A percentile compares a stretch with the other conserved stretches of the same genome.
Conservation (phyloP, 1,140 invertebrate genomes). For the Meteorus sp. region DNA sequence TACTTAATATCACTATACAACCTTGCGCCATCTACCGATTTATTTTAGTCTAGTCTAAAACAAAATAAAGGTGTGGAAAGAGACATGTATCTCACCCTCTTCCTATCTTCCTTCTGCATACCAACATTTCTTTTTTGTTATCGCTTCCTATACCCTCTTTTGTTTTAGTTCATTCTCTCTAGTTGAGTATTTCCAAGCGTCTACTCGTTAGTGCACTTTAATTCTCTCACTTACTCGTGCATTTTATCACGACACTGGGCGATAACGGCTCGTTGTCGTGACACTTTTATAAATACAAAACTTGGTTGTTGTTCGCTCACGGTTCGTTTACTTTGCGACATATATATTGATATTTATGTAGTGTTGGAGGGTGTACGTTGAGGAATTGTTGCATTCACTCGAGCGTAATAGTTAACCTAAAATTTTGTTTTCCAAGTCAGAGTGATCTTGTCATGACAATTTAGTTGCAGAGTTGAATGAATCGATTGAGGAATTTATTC, state of each 20-base stretch:
- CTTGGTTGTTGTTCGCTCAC: not conserved
- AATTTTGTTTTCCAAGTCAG: not conserved
- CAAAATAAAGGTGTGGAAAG: no score
- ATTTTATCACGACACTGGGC: constrained; percentile 34
- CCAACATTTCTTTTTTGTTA: not conserved
- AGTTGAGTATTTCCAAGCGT: not conserved
- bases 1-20: no score
- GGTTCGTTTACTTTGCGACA: constrained; percentile 15
- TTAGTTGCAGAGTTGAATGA: no score
- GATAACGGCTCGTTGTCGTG: constrained; percentile 10
- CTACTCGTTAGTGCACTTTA: constrained; percentile 28
- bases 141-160: not conserved
- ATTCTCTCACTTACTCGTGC: constrained; percentile 30
- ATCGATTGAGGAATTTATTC: no score
- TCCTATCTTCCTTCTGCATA: no score
- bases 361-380: not conserved
- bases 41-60: no score
- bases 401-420: not conserved
- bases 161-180: no score
- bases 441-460: no score
- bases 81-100: no score
- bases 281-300: constrained; percentile 14
- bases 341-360: no score
- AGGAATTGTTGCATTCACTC: constrained; percentile 10
- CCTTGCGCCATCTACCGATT: no score